Evolutionary conservation across 2,113 vertebrate species (phyloP).

Genomic region (Crotalus helleri): DNA sequence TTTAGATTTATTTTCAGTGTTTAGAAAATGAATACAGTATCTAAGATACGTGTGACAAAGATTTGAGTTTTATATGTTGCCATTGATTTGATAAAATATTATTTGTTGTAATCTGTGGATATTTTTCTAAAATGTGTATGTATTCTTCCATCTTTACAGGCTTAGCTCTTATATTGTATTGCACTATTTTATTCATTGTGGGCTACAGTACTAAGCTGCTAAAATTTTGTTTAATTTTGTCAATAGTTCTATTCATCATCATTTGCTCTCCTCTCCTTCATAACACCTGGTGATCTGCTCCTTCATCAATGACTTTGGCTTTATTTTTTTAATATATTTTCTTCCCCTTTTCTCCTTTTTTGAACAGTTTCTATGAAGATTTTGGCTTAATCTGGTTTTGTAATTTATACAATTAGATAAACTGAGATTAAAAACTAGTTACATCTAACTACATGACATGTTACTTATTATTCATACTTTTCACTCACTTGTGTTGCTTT

Average conservation of each 20-base stretch:
- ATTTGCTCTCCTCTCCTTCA: not conserved
- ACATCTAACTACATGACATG: not conserved
- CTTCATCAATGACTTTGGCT: not conserved
- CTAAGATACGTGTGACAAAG: not conserved
- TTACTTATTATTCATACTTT: not conserved
- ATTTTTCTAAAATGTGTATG: not conserved
- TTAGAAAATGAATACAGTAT: not conserved
- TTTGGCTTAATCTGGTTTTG: not conserved
- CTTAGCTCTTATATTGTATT: not conserved
- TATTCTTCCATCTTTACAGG: not conserved
- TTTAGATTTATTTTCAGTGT: slow-evolving; percentile 22
- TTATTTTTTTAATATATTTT: not conserved
- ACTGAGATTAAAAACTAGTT: not conserved
- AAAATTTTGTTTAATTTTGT: not conserved
- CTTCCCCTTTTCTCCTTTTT: not conserved
- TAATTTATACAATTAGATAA: not conserved
- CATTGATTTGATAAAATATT: not conserved
- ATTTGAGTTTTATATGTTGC: not conserved
- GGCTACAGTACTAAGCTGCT: not conserved
- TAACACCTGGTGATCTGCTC: not conserved
- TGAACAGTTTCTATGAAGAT: not conserved
- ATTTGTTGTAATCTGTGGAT: not conserved
- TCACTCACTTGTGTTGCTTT: not conserved
- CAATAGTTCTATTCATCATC: not conserved
- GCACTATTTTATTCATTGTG: not conserved